Percentiles rank a stretch among this genome's conserved stretches.
Conservation (phyloP, 2,113 vertebrate species). For the Pampusana beccarii region DNA sequence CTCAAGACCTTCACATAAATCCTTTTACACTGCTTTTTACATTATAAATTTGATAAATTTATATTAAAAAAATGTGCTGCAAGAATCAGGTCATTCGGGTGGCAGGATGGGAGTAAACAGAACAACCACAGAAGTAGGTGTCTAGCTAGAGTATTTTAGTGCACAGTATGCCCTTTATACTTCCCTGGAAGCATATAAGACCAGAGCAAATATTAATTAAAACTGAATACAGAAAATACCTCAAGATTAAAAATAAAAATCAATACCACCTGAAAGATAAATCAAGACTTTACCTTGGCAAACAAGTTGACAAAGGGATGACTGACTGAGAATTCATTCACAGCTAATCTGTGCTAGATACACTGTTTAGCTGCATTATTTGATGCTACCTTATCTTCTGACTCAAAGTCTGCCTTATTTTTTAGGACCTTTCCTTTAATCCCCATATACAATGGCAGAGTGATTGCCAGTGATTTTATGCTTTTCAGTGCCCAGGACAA, state of each 20-base stretch:
- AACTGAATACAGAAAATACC: neutral
- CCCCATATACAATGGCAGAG: conserved; percentile 1
- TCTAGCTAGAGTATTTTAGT: neutral
- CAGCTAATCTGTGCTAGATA: neutral
- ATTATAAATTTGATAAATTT: neutral
- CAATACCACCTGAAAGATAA: neutral
- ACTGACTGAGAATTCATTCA: neutral
- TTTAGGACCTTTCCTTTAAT: neutral
- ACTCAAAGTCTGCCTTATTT: neutral
- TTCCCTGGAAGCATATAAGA: neutral
- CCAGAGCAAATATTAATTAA: neutral
- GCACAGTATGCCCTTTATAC: neutral
- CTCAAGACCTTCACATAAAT: neutral
- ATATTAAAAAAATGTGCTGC: neutral
- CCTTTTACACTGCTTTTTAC: neutral
- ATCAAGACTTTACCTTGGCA: neutral
- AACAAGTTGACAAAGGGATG: neutral
- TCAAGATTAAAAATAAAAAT: neutral
- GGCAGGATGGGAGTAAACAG: neutral
- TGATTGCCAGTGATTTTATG: conserved; percentile 8
- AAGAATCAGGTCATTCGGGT: neutral
- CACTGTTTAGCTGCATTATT: neutral
- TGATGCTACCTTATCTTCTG: neutral
- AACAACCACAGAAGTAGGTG: neutral
- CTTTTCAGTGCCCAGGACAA: conserved; percentile 6